Evolutionary conservation across 2,888 invertebrate genomes (phyloP).

Genomic region (Hydrotaea cyrtoneurina): DNA sequence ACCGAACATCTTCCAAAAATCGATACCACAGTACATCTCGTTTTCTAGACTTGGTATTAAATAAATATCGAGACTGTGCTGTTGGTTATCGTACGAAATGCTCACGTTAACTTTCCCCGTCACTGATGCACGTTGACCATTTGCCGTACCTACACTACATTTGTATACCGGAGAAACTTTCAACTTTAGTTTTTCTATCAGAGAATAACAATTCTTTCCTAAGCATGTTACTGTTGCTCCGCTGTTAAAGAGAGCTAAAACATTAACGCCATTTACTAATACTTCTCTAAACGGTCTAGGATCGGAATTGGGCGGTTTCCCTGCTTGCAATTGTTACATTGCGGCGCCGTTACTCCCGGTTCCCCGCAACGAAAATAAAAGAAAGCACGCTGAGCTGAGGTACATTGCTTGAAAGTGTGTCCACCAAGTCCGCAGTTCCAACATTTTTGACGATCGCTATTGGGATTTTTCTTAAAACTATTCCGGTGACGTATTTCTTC

Average conservation of each 20-base stretch:
- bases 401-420: conserved; percentile 19
- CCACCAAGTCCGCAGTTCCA: conserved; percentile 47
- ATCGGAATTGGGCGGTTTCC: conserved; percentile 37
- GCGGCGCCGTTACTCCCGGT: conserved; percentile 11
- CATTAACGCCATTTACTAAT: background rate
- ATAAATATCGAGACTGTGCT: background rate
- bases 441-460: background rate
- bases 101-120: conserved; percentile 8
- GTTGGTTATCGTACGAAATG: background rate
- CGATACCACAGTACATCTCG: no score
- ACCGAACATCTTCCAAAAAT: no score
- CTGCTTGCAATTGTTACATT: conserved; percentile 40
- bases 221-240: conserved; percentile 32
- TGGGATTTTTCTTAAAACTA: background rate
- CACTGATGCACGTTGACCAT: background rate
- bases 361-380: background rate
- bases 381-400: no score
- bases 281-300: background rate
- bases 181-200: background rate
- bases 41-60: no score
- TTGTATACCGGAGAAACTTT: background rate
- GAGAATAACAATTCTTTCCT: conserved; percentile 3
- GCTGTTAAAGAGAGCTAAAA: no score
- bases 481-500: no score
- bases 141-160: background rate